Evolutionary conservation across 2,113 vertebrate genomes (phyloP), one percentile per base, ranked within the genome.

Genomic region (Erinaceus europaeus): DNA sequence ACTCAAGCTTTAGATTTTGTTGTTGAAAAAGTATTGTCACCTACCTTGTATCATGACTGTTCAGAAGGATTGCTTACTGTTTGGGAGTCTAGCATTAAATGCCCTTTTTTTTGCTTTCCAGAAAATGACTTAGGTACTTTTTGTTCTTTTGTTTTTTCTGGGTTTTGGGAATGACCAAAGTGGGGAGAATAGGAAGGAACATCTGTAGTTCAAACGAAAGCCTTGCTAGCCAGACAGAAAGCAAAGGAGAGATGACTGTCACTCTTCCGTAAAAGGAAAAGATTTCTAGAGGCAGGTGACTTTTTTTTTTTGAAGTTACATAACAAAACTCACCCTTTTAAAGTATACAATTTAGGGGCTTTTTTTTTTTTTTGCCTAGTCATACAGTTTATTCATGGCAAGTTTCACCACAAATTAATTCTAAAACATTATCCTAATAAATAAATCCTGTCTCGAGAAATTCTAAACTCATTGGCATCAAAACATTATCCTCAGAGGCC

Each of bases 291-390:
- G 50, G n/a, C 50, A 64, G 11, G 50, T 57, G 6, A 75, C 74
- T 67, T 68, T 81, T 75, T 64, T 68, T 82, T 59, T 25, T 69
- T 27, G 71, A 88, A 44, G 78, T 89, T 46, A 34, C 17, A n/a
- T 52, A 40, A 52, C 76, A 74, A 77, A 64, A 57, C 25, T 72
- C 21, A 85, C 36, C 9, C 32, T 71, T 78, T 88, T 42, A 9
- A 59, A 59, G 27, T 46, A 27, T 23, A 23, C 29, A 34, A 1
- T n/a, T 78, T 23, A 17, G 34, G 55, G 9, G 36, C 48, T 82
- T n/a, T n/a, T n/a, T n/a, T n/a, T n/a, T n/a, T n/a, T n/a, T 79
- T 78, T 40, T 34, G n/a, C 57, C 5, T 64, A 40, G 17, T 86
- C 48, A 34, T 57, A 64, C n/a, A 34, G 27, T 18, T 52, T 59